Evolutionary conservation across 1,140 invertebrate genomes (phyloP), one percentile per base, ranked within the genome.

Genomic region (Doryteuthis pealeii): DNA sequence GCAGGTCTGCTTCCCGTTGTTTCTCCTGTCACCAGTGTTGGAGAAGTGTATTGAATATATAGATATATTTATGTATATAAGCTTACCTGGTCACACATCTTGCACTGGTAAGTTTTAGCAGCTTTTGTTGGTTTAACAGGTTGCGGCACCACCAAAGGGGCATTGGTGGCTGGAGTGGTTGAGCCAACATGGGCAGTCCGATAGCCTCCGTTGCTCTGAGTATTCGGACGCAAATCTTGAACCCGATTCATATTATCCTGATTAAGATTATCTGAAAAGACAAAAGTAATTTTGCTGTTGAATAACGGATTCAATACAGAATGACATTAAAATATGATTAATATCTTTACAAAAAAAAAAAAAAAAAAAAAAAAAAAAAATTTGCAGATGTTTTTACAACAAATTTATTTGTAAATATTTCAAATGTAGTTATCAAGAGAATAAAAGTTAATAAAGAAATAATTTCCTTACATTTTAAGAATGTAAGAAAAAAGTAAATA

Each of bases 1-100:
- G n/a, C n/a, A n/a, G 35, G 10, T 40, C 10, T 10, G 35, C 4
- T 40, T 40, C 35, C 35, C 3, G 35, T 40, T 40, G 35, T 40
- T 40, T n/a, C n/a, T n/a, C 35, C 10, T 40, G 35, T 5, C 10
- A 10, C 35, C 35, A 40, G 10, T 40, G 35, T 3, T 40, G 35
- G 35, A 40, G 10, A 10, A 5, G 10, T 40, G 35, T 40, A 40
- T 40, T 5, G 10, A 40, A 40, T 40, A 40, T 40, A 40, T 40
- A 40, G 3, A 40, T 40, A 40, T 40, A 40, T 40, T 5, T 10
- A 40, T 40, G 10, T 40, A 40, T 40, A 40, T 40, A 40, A 40
- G 89, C 93, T 92, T 89, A 98, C 96, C 94, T 97, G 95, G 78
- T 96, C 96, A 89, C 96, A 98, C 96, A 98, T 98, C 90, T 98